phyloP scores from a whole-genome alignment of 2,113 vertebrate species.

The Campylomormyrus tamandua region DNA sequence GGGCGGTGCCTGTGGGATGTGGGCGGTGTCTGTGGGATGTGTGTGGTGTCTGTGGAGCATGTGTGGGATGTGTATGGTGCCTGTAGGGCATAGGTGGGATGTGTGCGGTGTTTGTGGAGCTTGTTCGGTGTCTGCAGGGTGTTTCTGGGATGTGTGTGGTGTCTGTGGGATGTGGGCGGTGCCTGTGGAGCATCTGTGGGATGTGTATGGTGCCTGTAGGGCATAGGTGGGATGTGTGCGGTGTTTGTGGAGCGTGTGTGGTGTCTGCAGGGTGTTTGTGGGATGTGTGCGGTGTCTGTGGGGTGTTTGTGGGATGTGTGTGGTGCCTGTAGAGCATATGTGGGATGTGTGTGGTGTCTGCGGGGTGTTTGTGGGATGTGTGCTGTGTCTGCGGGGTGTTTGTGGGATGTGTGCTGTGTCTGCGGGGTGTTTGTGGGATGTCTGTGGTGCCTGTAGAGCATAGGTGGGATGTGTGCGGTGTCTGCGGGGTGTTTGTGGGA shows the following conservation, averaged over 20 bases:
- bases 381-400: too few species aligned
- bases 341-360: too few species aligned
- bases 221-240: not conserved
- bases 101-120: too few species aligned
- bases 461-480: too few species aligned
- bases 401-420: not conserved
- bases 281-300: not conserved
- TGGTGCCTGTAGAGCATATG: too few species aligned
- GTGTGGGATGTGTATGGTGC: not conserved
- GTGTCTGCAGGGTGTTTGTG: not conserved
- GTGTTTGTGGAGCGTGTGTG: too few species aligned
- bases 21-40: not conserved
- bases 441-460: not conserved
- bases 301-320: too few species aligned
- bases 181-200: too few species aligned
- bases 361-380: not conserved
- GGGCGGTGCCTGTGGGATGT: too few species aligned
- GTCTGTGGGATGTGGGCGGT: not conserved
- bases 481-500: not conserved
- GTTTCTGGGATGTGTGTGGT: not conserved
- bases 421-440: not conserved
- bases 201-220: not conserved
- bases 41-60: too few species aligned
- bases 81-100: not conserved
- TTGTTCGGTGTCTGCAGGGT: too few species aligned